A percentile compares a stretch with the other conserved stretches of the same genome.
Evolutionary conservation across 2,888 invertebrate species (phyloP).

Genomic region (Nemurella pictetii): DNA sequence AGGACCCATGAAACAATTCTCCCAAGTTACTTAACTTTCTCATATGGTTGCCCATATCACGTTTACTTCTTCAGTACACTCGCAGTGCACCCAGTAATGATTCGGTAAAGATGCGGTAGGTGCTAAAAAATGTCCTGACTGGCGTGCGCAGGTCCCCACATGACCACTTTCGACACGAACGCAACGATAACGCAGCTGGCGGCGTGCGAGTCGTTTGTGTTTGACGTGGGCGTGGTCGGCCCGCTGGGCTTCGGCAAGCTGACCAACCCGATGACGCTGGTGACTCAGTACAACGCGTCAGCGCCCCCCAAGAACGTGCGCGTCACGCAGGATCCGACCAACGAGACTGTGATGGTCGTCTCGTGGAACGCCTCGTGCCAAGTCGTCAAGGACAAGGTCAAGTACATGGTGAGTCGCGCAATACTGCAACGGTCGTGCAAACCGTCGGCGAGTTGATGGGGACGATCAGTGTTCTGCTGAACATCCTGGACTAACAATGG

Average conservation of each 20-base stretch:
- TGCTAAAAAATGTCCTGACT: too few relatives aligned
- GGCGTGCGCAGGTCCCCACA: slow-evolving; percentile 53
- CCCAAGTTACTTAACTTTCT: too few relatives aligned
- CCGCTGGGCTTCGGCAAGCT: slow-evolving; percentile 70
- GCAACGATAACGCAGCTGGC: slow-evolving; percentile 64
- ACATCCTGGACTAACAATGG: too few relatives aligned
- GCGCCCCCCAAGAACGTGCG: slow-evolving; percentile 71
- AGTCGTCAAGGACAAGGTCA: slow-evolving; percentile 53
- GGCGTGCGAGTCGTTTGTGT: slow-evolving; percentile 74
- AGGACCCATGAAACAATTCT: too few relatives aligned
- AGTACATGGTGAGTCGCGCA: slow-evolving; percentile 62
- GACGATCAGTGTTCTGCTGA: too few relatives aligned
- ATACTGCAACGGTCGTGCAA: not conserved
- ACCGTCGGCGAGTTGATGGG: not conserved
- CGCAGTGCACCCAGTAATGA: too few relatives aligned
- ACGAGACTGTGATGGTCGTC: slow-evolving; percentile 59
- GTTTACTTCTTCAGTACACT: too few relatives aligned
- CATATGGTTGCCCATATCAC: too few relatives aligned
- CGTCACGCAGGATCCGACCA: slow-evolving; percentile 50
- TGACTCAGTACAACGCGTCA: slow-evolving; percentile 64
- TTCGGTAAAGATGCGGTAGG: too few relatives aligned
- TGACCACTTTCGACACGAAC: slow-evolving; percentile 58
- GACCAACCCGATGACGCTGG: slow-evolving; percentile 56
- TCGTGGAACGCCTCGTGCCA: slow-evolving; percentile 75
- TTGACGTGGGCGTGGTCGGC: slow-evolving; percentile 68